Evolutionary conservation across 1,140 invertebrate genomes (phyloP).

Genomic region (Gryon sp.): DNA sequence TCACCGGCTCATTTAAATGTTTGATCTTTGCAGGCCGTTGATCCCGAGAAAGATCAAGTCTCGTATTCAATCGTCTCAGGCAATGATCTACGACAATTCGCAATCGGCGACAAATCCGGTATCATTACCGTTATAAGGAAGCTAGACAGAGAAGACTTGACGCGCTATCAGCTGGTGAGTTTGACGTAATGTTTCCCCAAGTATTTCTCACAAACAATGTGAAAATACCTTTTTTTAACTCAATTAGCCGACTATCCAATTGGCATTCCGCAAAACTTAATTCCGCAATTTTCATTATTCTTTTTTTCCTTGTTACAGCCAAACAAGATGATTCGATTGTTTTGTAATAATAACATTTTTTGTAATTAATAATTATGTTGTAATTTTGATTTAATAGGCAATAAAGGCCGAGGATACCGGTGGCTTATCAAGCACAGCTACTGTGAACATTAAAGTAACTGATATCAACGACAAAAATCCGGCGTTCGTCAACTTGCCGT

Average conservation of each 20-base stretch:
- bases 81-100: constrained; percentile 91
- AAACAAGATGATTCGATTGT: too few relatives aligned
- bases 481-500: constrained; percentile 88
- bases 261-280: too few relatives aligned
- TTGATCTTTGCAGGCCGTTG: constrained; percentile 85
- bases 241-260: not conserved
- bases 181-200: constrained; percentile 28
- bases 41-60: constrained; percentile 93
- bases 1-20: constrained; percentile 12
- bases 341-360: too few relatives aligned
- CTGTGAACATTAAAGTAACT: constrained; percentile 92
- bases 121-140: constrained; percentile 90
- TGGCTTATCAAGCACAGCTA: constrained; percentile 88
- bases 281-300: too few relatives aligned
- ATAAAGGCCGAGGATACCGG: constrained; percentile 92
- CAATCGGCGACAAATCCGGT: constrained; percentile 89
- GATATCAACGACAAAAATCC: constrained; percentile 95
- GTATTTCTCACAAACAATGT: too few relatives aligned
- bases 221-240: too few relatives aligned
- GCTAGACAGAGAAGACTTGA: constrained; percentile 91
- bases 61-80: constrained; percentile 91
- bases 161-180: constrained; percentile 89
- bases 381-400: constrained; percentile 80
- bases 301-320: too few relatives aligned
- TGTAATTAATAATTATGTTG: too few relatives aligned